Conservation (phyloP, 2,888 invertebrate genomes). For the Adelognathus sp. region DNA sequence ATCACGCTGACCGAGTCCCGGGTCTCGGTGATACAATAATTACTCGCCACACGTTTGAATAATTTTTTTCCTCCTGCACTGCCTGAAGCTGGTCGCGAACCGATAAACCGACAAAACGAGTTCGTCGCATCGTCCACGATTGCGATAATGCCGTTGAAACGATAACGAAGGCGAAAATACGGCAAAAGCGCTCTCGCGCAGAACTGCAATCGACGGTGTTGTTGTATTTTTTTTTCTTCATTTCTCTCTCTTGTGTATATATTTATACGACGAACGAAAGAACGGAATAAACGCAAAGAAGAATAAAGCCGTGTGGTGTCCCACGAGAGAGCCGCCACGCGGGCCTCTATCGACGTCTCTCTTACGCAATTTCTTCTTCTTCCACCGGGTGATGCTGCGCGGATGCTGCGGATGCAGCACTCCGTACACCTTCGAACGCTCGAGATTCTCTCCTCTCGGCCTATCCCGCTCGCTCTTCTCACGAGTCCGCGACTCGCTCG, state of each 20-base stretch:
- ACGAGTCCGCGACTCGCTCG: slow-evolving; percentile 39
- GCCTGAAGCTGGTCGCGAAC: slow-evolving; percentile 4
- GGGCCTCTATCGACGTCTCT: slow-evolving; percentile 73
- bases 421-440: background rate
- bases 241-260: slow-evolving; percentile 19
- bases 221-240: background rate
- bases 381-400: too few species aligned
- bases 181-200: too few species aligned
- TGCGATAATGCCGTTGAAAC: slow-evolving; percentile 79
- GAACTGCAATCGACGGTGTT: too few species aligned
- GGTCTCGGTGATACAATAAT: slow-evolving; percentile 53
- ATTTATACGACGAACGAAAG: slow-evolving; percentile 53
- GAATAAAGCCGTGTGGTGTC: slow-evolving; percentile 55
- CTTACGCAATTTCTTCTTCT: slow-evolving; percentile 59
- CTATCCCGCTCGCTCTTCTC: slow-evolving; percentile 62
- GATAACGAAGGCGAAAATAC: slow-evolving; percentile 80
- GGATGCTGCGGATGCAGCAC: slow-evolving; percentile 24
- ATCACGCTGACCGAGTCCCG: background rate
- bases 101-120: slow-evolving; percentile 74
- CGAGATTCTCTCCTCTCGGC: slow-evolving; percentile 65
- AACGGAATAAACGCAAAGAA: slow-evolving; percentile 69
- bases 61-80: too few species aligned
- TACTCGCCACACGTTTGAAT: slow-evolving; percentile 66
- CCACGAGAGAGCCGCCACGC: slow-evolving; percentile 57
- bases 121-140: slow-evolving; percentile 66